Conservation (phyloP, 2,113 vertebrate genomes). For the Phalacrocorax brasilianus region DNA sequence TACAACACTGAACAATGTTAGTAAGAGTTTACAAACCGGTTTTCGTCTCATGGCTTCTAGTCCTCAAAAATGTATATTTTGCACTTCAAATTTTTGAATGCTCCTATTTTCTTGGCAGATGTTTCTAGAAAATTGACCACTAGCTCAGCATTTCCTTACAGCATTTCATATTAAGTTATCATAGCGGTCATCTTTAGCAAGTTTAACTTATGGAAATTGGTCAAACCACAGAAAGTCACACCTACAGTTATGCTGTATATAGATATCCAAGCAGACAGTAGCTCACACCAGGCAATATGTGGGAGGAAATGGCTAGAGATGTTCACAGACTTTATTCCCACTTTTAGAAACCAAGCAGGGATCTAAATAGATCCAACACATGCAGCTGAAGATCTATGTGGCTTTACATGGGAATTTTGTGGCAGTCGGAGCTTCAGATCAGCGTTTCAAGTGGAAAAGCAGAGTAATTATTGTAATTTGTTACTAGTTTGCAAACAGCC, state of each 20-base stretch:
- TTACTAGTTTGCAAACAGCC: background rate
- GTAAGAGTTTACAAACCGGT: background rate
- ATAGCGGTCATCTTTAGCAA: background rate
- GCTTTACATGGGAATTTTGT: background rate
- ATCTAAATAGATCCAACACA: slow-evolving; percentile 35
- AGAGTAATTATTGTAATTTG: slow-evolving; percentile 4
- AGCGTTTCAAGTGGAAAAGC: slow-evolving; percentile 1
- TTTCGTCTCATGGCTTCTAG: background rate
- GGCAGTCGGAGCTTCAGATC: background rate
- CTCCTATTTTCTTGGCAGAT: background rate
- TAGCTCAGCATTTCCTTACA: background rate
- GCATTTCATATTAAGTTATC: background rate
- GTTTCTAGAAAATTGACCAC: background rate
- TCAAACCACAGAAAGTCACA: slow-evolving; percentile 38
- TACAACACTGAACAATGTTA: background rate
- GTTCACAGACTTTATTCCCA: background rate
- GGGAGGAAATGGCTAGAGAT: slow-evolving; percentile 40
- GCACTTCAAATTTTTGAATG: background rate
- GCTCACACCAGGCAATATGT: background rate
- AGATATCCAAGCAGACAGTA: slow-evolving; percentile 27
- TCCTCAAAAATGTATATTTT: background rate
- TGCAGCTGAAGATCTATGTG: background rate
- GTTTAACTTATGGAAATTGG: background rate
- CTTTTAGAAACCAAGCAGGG: slow-evolving; percentile 31
- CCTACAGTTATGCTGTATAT: slow-evolving; percentile 50